These are phyloP conservation scores for Alligator sinensis DNA, from an alignment of 2,113 vertebrate species.

Conservation along the genomic window DNA sequence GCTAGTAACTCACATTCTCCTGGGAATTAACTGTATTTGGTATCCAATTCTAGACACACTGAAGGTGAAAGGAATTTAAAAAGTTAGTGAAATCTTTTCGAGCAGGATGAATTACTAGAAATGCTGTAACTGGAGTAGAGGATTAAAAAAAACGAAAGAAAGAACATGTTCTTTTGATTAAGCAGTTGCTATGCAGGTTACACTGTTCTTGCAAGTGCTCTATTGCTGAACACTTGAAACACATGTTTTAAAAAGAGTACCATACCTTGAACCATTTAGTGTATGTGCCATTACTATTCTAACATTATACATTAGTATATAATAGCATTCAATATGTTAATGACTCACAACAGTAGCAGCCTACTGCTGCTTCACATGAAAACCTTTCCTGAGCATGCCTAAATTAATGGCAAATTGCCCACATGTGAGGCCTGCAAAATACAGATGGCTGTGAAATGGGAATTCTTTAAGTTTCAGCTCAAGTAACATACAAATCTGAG, in stretches of 20 bases:
- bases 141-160: not conserved
- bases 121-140: not conserved
- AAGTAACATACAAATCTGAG: slow-evolving; percentile 36
- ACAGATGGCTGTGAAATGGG: slow-evolving; percentile 8
- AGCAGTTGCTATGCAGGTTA: not conserved
- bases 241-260: not conserved
- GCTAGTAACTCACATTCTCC: not conserved
- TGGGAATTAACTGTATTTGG: not conserved
- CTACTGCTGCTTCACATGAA: not conserved
- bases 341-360: not conserved
- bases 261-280: not conserved
- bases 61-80: not conserved
- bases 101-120: slow-evolving; percentile 46
- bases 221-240: not conserved
- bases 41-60: not conserved
- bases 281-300: accelerated
- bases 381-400: not conserved
- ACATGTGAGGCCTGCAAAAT: not conserved
- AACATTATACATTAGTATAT: not conserved
- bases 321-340: not conserved
- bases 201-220: not conserved
- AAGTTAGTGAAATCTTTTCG: not conserved
- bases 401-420: slow-evolving; percentile 42
- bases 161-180: not conserved
- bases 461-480: slow-evolving; percentile 45